These are phyloP conservation scores for Macroglossus sobrinus DNA, from an alignment of 2,113 vertebrate genomes.

Conservation along the genomic window DNA sequence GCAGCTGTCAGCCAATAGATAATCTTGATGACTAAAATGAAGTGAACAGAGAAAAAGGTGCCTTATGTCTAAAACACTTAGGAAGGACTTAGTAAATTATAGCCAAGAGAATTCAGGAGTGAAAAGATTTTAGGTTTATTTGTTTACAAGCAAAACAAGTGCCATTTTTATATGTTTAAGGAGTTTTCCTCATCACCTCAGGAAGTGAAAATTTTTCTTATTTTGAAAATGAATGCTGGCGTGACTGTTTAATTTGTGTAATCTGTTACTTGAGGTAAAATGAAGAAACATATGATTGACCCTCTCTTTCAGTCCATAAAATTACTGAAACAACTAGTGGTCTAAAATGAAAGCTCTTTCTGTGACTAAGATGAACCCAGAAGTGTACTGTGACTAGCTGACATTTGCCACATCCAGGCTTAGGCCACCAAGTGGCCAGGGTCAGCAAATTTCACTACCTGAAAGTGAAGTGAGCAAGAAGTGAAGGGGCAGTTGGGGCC, in stretches of 20 bases:
- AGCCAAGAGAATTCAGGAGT: slow-evolving; percentile 26
- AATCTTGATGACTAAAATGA: slow-evolving; percentile 81
- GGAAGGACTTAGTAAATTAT: slow-evolving; percentile 49
- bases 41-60: slow-evolving; percentile 60
- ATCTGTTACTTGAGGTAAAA: slow-evolving; percentile 43
- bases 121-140: slow-evolving; percentile 20
- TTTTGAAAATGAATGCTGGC: slow-evolving; percentile 8
- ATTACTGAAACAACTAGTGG: neutral
- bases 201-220: slow-evolving; percentile 27
- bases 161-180: slow-evolving; percentile 4
- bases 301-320: slow-evolving; percentile 6
- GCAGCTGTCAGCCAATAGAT: slow-evolving; percentile 79
- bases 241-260: slow-evolving; percentile 52
- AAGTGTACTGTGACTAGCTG: slow-evolving; percentile 78
- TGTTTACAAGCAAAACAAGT: slow-evolving; percentile 31
- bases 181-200: slow-evolving; percentile 14
- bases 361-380: slow-evolving; percentile 77
- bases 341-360: slow-evolving; percentile 47
- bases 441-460: slow-evolving; percentile 87
- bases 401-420: slow-evolving; percentile 72
- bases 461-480: slow-evolving; percentile 61
- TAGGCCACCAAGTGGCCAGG: slow-evolving; percentile 73
- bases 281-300: neutral
- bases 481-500: slow-evolving; percentile 8
- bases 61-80: slow-evolving; percentile 40